Evolutionary conservation across 2,888 invertebrate species (phyloP), one percentile per base, ranked within the genome.

Genomic region (Meganola albula): DNA sequence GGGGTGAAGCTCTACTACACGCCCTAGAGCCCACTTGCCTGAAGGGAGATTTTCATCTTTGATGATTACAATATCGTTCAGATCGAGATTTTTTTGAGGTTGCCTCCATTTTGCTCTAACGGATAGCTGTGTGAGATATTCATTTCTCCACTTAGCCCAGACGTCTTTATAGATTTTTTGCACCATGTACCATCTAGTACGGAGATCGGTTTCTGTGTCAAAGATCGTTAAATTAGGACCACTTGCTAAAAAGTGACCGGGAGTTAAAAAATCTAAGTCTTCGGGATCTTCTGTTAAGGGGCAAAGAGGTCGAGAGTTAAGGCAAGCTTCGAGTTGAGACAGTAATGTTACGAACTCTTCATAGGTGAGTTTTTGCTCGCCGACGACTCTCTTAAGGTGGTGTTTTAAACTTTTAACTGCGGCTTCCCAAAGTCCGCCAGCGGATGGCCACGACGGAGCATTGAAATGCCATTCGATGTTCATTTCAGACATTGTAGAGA

Each of bases 111-210:
- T 26, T 10, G 5, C 10, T 5, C 26, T 2, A 1, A 10, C n/a
- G 1, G 14, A 16, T 10, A 26, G 7, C 7, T 26, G 26, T 2
- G 14, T 10, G 5, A 26, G 7, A 26, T 26, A 26, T 10, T 26
- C 14, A 1, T 4, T 10, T 7, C 6, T 26, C 26, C 26, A 26
- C 4, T 10, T 9, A 5, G 9, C 10, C 23, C 23, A 23, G 4
- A 35, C 16, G 5, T 36, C 24, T 9, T 29, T 21, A 10, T 12
- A 22, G 10, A 34, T 1, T 22, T 30, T 25, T 4, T 25, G 14
- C 10, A 22, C 25, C 6, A 34, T 11, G 8, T 30, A 13, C 34
- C 29, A 34, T 7, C 29, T 12, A 1, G 25, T 35, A 4, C 35
- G 21, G 3, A 27, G 26, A 22, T 35, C 30, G 16, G 30, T 14